Conservation (phyloP, 2,113 vertebrate genomes). For the Daphoenositta chrysoptera region DNA sequence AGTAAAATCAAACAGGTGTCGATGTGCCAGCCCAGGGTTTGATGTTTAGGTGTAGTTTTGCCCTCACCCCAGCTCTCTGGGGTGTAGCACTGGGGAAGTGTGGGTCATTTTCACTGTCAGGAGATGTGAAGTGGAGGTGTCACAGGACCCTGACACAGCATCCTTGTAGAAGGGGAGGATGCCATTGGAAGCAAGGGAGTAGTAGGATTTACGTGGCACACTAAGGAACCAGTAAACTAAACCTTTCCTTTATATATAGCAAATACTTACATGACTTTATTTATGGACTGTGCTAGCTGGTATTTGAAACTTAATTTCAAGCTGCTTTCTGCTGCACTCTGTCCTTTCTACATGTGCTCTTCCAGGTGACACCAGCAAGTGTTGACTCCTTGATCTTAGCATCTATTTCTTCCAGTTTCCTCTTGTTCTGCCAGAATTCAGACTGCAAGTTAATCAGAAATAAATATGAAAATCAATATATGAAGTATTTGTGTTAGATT, state of each 20-base stretch:
- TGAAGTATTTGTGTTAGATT: neutral
- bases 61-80: neutral
- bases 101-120: neutral
- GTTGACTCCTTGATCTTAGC: neutral
- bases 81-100: rapidly evolving
- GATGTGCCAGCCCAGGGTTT: neutral
- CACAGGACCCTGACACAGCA: rapidly evolving
- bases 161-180: rapidly evolving
- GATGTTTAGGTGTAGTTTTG: neutral
- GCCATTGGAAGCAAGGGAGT: neutral
- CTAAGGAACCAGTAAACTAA: neutral
- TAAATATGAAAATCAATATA: neutral
- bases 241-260: neutral
- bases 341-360: neutral
- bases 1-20: neutral
- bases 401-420: neutral
- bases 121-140: neutral
- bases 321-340: neutral
- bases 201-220: rapidly evolving
- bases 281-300: neutral
- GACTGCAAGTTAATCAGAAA: neutral
- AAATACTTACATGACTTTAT: neutral
- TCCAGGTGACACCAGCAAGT: neutral
- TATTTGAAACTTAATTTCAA: neutral
- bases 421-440: neutral